A percentile compares a stretch with the other conserved stretches of the same genome.
These are phyloP conservation scores for Cichladusa arquata DNA, from an alignment of 2,113 vertebrate genomes.

Conservation along the genomic window DNA sequence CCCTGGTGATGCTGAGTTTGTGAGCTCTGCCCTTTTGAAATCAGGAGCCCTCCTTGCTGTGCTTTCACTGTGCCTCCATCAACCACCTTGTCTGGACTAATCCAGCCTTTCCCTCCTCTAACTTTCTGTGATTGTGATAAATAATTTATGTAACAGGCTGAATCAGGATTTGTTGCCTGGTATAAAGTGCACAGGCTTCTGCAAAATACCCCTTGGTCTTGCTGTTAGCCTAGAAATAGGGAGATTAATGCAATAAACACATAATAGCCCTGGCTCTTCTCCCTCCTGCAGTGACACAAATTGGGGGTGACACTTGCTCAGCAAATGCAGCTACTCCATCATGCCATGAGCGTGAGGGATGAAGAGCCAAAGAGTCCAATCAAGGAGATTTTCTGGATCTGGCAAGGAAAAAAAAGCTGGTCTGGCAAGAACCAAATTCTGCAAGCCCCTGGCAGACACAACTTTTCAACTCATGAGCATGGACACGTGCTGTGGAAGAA, in stretches of 20 bases:
- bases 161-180: slow-evolving; percentile 2
- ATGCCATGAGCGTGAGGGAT: accelerated
- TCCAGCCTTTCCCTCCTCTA: not conserved
- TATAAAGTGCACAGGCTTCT: not conserved
- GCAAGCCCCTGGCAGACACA: not conserved
- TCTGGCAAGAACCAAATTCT: not conserved
- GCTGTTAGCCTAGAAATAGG: not conserved
- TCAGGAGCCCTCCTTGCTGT: not conserved
- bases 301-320: not conserved
- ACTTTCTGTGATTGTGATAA: not conserved
- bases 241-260: not conserved
- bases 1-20: not conserved
- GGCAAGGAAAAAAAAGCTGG: not conserved
- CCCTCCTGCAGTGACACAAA: not conserved
- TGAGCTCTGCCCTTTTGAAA: not conserved
- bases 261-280: not conserved
- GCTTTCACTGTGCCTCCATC: not conserved
- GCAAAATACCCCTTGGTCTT: not conserved
- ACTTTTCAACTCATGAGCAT: accelerated
- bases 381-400: not conserved
- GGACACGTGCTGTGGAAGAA: not conserved
- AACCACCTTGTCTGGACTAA: not conserved
- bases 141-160: slow-evolving; percentile 31
- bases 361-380: not conserved
- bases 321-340: not conserved